Evolutionary conservation across 2,888 invertebrate genomes (phyloP).

Genomic region (Marronus borbonicus): DNA sequence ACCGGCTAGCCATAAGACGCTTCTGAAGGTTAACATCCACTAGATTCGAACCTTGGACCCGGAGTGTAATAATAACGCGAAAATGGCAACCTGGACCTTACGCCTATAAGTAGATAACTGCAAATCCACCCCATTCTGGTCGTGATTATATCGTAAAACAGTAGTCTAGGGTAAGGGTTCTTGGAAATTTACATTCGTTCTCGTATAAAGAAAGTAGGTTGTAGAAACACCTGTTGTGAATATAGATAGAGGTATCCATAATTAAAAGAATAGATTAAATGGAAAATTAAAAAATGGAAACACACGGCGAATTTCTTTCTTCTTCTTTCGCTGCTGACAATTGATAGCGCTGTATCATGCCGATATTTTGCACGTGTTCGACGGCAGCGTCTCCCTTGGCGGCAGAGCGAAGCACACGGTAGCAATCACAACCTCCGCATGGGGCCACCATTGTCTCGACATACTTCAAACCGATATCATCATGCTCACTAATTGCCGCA

Average conservation of each 20-base stretch:
- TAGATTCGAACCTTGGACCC: too few relatives aligned
- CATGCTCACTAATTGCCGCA: slow-evolving; percentile 73
- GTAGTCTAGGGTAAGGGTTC: slow-evolving; percentile 8
- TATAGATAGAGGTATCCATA: slow-evolving; percentile 41
- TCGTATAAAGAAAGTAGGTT: slow-evolving; percentile 9
- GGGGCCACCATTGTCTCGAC: slow-evolving; percentile 65
- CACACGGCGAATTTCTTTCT: slow-evolving; percentile 35
- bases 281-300: slow-evolving; percentile 44
- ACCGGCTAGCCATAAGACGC: too few relatives aligned
- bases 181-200: background rate
- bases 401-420: slow-evolving; percentile 64
- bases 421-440: slow-evolving; percentile 67
- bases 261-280: slow-evolving; percentile 50
- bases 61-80: too few relatives aligned
- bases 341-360: slow-evolving; percentile 49
- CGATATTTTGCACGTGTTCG: slow-evolving; percentile 55
- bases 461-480: slow-evolving; percentile 65
- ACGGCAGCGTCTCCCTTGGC: slow-evolving; percentile 55
- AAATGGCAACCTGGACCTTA: too few relatives aligned
- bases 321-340: slow-evolving; percentile 34
- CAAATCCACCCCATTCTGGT: too few relatives aligned
- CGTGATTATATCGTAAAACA: background rate
- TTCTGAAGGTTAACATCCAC: too few relatives aligned
- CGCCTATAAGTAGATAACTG: too few relatives aligned
- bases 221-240: slow-evolving; percentile 34